phyloP scores from a whole-genome alignment of 2,113 vertebrate genomes.

The Phoenicopterus ruber region DNA sequence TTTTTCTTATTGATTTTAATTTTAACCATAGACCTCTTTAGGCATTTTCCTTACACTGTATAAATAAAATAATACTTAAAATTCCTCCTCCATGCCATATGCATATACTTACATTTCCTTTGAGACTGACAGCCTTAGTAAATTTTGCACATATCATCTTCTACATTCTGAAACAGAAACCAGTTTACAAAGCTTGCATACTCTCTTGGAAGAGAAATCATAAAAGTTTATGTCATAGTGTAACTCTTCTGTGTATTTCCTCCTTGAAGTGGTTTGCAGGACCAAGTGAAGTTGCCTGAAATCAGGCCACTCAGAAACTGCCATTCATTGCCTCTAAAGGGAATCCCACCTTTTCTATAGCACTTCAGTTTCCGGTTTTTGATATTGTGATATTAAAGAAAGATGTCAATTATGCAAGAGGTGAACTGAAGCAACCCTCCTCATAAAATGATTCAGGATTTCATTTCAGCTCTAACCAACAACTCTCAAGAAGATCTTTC shows the following conservation, averaged over 20 bases:
- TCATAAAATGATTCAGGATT: background rate
- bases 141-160: background rate
- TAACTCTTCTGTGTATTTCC: background rate
- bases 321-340: background rate
- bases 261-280: background rate
- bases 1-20: background rate
- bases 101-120: constrained; percentile 15
- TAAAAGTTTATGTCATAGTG: background rate
- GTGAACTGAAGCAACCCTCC: background rate
- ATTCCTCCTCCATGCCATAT: constrained; percentile 23
- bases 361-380: background rate
- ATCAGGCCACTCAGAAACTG: background rate
- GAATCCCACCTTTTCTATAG: background rate
- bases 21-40: background rate
- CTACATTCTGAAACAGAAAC: background rate
- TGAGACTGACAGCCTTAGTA: constrained; percentile 16
- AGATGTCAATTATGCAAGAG: background rate
- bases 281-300: background rate
- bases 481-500: background rate
- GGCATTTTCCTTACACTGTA: constrained; percentile 13
- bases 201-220: background rate
- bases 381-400: background rate
- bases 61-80: constrained; percentile 28
- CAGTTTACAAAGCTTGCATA: background rate
- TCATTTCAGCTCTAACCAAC: background rate